Base-by-base conservation (phyloP, 2,113 vertebrate genomes). In the Microcebus ravelobensis region DNA sequence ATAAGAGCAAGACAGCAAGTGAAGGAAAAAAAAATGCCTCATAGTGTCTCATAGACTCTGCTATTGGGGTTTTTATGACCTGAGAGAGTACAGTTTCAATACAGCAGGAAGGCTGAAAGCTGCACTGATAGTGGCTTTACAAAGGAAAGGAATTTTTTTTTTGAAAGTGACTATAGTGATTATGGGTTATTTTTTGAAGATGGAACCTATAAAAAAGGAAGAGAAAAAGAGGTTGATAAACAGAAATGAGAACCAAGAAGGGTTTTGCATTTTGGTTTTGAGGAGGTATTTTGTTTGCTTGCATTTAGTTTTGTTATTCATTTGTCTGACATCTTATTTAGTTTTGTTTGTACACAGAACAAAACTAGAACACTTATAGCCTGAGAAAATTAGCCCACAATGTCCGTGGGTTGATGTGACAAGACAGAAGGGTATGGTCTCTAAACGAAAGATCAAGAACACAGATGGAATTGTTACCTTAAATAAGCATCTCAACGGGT, bases 171-270 rank as follows among this genome's bases (percentile, higher is more conserved):
- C 70, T 77, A 52, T 3, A 67, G 36, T 34, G 5, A 68, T 65
- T 87, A 48, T 18, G 85, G 27, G 9, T 67, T 95, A 71, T 81
- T 82, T 89, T 84, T 52, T 45, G n/a, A 96, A 91, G 63, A 93
- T 42, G 21, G 12, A 39, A 68, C 61, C 36, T 70, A 55, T 29
- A 87, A 87, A 82, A 87, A 82, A 87, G 52, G 17, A 65, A 94
- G n/a, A 86, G 34, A 71, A 83, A 74, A 61, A 68, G 31, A 85
- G 15, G 55, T 3, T 61, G 29, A 27, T 61, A 77, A 77, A 63
- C 13, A 61, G 27, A 25, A 76, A 48, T 88, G n/a, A 85, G 23
- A 89, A 52, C 18, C 36, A 76, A 92, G 8, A 92, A 50, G 29
- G 13, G 4, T 48, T 57, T 52, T 27, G 3, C 3, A 27, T 34